phyloP scores from a whole-genome alignment of 2,797 vertebrate species.

The Characodon lateralis region DNA sequence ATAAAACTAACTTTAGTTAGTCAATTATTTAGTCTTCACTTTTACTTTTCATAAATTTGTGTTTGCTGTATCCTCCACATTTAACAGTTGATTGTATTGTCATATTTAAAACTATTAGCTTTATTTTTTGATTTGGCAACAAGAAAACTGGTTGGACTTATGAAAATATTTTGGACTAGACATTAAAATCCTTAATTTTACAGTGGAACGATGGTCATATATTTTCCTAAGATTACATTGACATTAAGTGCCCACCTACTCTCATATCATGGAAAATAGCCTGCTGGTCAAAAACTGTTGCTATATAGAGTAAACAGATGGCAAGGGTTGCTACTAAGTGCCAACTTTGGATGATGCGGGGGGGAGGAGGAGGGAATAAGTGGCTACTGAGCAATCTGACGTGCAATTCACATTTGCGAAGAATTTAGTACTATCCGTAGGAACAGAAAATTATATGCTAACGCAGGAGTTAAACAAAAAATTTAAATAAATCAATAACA shows the following conservation, averaged over 20 bases:
- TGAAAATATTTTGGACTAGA: not conserved
- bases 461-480: too few relatives aligned
- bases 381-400: not conserved
- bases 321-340: not conserved
- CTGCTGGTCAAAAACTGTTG: constrained; percentile 2
- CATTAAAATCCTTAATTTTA: not conserved
- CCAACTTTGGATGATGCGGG: not conserved
- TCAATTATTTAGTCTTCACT: not conserved
- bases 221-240: not conserved
- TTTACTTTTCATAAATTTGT: not conserved
- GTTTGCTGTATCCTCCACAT: not conserved
- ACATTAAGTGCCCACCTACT: not conserved
- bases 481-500: too few relatives aligned
- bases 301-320: not conserved
- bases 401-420: not conserved
- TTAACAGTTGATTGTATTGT: too few relatives aligned
- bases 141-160: not conserved
- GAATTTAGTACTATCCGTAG: not conserved
- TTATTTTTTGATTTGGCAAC: not conserved
- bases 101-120: not conserved
- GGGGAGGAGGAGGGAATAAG: not conserved
- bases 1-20: not conserved
- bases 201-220: not conserved
- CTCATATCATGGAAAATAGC: not conserved
- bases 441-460: too few relatives aligned